Percentiles rank a stretch among this genome's conserved stretches.
These are phyloP conservation scores for Heteropelma amictum DNA, from an alignment of 2,888 invertebrate genomes.

Conservation along the genomic window DNA sequence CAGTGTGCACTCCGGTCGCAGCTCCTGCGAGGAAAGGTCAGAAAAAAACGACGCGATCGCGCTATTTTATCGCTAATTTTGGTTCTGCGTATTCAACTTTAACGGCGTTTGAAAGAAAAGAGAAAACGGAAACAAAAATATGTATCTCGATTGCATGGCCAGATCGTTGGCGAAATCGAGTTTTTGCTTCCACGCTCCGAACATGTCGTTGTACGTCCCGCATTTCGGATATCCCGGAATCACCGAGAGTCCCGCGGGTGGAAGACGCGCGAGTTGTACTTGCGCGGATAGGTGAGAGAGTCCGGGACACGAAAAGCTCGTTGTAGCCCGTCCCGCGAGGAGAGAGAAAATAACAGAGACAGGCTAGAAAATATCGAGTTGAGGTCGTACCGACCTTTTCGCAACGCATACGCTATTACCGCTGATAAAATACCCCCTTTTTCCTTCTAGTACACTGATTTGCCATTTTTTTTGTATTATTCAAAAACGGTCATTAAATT, in stretches of 20 bases:
- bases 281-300: slow-evolving; percentile 74
- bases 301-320: slow-evolving; percentile 45
- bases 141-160: slow-evolving; percentile 72
- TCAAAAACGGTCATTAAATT: not conserved
- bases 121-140: no score
- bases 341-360: no score
- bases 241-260: slow-evolving; percentile 64
- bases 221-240: slow-evolving; percentile 71
- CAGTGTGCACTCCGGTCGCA: slow-evolving; percentile 90
- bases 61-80: no score
- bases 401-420: no score
- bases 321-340: slow-evolving; percentile 61
- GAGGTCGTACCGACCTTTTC: no score
- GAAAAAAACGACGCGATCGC: slow-evolving; percentile 50
- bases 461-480: not conserved
- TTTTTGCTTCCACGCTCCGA: slow-evolving; percentile 71
- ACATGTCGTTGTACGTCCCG: slow-evolving; percentile 72
- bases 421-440: no score
- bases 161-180: slow-evolving; percentile 72
- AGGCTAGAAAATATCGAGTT: no score
- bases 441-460: no score
- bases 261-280: slow-evolving; percentile 68
- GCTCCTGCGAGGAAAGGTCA: slow-evolving; percentile 87
- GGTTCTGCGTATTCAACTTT: not conserved
- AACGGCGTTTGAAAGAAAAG: not conserved